Percentiles rank a stretch among this genome's conserved stretches.
Evolutionary conservation across 2,888 invertebrate genomes (phyloP).

Genomic region (Anthophora plumipes): DNA sequence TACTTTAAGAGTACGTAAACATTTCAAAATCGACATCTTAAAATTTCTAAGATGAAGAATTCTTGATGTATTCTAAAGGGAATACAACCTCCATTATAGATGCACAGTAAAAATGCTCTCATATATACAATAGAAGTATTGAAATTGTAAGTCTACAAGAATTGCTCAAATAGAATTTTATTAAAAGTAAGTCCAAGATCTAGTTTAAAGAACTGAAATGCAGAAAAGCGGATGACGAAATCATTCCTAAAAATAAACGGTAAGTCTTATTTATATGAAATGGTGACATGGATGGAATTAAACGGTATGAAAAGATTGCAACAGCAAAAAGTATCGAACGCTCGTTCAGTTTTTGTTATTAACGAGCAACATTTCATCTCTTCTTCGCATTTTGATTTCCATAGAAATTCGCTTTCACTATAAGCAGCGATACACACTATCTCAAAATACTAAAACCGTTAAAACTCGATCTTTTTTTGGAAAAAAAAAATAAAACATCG

Average conservation of each 20-base stretch:
- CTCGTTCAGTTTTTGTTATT: constrained; percentile 29
- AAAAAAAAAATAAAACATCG: neutral
- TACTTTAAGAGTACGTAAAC: too few relatives aligned
- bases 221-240: neutral
- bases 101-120: too few relatives aligned
- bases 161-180: neutral
- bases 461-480: neutral
- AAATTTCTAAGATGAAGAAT: too few relatives aligned
- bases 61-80: too few relatives aligned
- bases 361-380: constrained; percentile 40
- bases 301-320: constrained; percentile 22
- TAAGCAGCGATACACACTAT: neutral
- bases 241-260: constrained; percentile 12
- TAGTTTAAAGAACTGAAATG: neutral
- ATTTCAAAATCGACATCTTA: too few relatives aligned
- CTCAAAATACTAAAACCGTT: neutral
- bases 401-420: constrained; percentile 61
- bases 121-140: too few relatives aligned
- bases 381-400: constrained; percentile 54
- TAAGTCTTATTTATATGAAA: constrained; percentile 38
- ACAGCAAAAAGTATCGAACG: constrained; percentile 23
- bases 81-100: too few relatives aligned
- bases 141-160: neutral
- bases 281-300: constrained; percentile 29
- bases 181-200: neutral